Conservation (phyloP, 2,797 vertebrate genomes). For the Kryptopterus vitreolus region DNA sequence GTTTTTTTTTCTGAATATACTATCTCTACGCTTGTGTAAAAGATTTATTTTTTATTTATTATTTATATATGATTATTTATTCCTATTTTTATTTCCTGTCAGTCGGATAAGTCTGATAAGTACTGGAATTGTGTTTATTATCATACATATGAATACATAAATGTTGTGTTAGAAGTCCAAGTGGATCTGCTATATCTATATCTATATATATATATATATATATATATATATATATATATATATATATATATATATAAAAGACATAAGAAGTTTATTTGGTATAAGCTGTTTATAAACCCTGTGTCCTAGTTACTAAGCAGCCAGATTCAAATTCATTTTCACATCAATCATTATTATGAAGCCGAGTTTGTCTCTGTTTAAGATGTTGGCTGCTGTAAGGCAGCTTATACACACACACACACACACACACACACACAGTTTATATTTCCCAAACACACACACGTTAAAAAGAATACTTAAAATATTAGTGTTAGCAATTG, state of each 20-base stretch:
- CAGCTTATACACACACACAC: conserved; percentile 48
- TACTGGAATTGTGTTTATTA: background rate
- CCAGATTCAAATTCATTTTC: background rate
- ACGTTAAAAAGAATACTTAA: background rate
- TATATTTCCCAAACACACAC: background rate
- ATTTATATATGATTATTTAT: too few relatives aligned
- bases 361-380: background rate
- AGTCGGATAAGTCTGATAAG: too few relatives aligned
- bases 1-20: too few relatives aligned
- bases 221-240: too few relatives aligned
- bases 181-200: too few relatives aligned
- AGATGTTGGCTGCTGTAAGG: background rate
- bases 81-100: too few relatives aligned
- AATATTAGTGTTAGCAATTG: background rate
- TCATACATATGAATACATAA: background rate
- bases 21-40: too few relatives aligned
- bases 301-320: background rate
- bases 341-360: background rate
- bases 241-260: too few relatives aligned
- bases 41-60: too few relatives aligned
- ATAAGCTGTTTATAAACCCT: background rate
- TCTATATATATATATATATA: too few relatives aligned
- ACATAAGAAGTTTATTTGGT: background rate
- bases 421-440: conserved; percentile 34
- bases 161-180: too few relatives aligned